Conservation (phyloP, 23 tunicate genomes). For the Phallusia fumigata region DNA sequence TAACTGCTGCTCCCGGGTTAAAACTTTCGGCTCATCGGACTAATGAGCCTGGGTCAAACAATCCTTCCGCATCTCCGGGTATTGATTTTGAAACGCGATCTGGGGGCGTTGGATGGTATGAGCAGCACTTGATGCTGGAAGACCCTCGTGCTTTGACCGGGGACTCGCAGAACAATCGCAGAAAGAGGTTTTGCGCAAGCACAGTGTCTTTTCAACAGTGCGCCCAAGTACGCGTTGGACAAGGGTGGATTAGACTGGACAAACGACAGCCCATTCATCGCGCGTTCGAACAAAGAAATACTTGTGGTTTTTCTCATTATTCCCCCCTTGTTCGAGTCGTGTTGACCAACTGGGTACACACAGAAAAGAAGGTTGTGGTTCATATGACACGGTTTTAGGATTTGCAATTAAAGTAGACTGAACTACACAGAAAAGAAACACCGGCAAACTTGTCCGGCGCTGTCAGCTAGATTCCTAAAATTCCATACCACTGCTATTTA, state of each 20-base stretch:
- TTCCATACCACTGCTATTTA: neutral
- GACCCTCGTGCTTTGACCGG: neutral
- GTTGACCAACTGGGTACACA: constrained; percentile 9
- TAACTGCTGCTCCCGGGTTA: neutral
- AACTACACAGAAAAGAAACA: too few species aligned
- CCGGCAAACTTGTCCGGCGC: too few species aligned
- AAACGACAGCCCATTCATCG: neutral
- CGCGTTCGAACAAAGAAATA: neutral
- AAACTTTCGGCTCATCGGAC: constrained; percentile 5
- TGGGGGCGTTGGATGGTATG: neutral
- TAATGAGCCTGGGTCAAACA: constrained; percentile 2
- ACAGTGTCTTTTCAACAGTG: constrained; percentile 7
- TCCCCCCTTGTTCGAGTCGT: neutral
- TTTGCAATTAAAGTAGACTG: too few species aligned
- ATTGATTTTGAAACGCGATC: constrained; percentile 1
- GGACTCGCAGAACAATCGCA: neutral
- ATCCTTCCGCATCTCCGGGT: neutral
- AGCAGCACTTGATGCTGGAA: constrained; percentile 8
- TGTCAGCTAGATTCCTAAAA: neutral
- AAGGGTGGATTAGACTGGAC: constrained; percentile 16
- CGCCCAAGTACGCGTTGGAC: neutral
- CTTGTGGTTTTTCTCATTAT: neutral
- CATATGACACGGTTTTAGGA: too few species aligned
- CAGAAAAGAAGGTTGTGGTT: neutral
- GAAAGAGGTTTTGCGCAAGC: neutral